Evolutionary conservation across 2,797 vertebrate genomes (phyloP).

Genomic region (Gymnodraco acuticeps): DNA sequence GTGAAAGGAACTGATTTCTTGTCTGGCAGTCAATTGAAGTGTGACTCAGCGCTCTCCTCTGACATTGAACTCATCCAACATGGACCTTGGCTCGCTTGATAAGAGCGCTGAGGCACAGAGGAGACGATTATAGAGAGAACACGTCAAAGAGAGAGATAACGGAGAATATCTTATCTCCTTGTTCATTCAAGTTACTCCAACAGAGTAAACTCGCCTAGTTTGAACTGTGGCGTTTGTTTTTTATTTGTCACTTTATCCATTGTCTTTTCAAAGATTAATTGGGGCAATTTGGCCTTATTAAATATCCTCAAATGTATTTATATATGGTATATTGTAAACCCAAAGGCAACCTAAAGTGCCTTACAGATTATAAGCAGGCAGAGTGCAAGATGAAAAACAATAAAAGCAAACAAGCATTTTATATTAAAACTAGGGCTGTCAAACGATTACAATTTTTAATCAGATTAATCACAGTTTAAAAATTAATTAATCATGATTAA

Average conservation of each 20-base stretch:
- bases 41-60: conserved; percentile 17
- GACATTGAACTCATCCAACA: conserved; percentile 62
- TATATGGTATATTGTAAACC: too few species aligned
- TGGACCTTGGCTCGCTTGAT: conserved; percentile 65
- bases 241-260: too few species aligned
- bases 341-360: too few species aligned
- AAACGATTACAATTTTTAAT: too few species aligned
- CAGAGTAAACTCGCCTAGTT: conserved; percentile 6
- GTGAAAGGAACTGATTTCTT: conserved; percentile 2
- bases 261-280: neutral
- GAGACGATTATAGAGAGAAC: conserved; percentile 27
- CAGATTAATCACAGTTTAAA: too few species aligned
- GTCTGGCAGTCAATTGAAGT: conserved; percentile 8
- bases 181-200: conserved; percentile 36
- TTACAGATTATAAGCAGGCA: too few species aligned
- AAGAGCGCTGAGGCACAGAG: conserved; percentile 37
- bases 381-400: too few species aligned
- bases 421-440: too few species aligned
- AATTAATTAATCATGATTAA: too few species aligned
- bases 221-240: neutral
- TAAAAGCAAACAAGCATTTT: too few species aligned
- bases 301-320: too few species aligned
- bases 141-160: conserved; percentile 57
- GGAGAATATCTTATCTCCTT: conserved; percentile 68
- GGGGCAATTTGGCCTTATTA: neutral